Base-by-base conservation (phyloP, 2,113 vertebrate species). In the Atherinomorus stipes region DNA sequence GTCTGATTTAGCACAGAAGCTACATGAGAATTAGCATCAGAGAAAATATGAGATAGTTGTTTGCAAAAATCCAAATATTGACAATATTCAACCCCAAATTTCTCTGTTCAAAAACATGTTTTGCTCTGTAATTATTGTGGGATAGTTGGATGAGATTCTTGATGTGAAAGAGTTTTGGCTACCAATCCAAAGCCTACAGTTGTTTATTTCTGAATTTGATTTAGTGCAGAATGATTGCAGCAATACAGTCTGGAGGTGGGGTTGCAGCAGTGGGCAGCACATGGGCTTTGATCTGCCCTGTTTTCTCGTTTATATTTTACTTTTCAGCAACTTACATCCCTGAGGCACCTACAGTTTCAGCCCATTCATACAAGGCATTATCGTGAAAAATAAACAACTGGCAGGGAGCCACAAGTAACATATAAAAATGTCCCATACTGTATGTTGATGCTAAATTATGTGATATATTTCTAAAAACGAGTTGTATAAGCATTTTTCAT, bases 201-300 rank as follows among this genome's bases (percentile, higher is more conserved):
- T 88, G 85, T 91, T 90, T 88, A 89, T 88, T 88, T 83, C 87
- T 90, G 83, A 83, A 86, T 84, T 72, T 86, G 78, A 87, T 91
- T 90, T 82, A 82, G 80, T 50, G 23, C 76, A 77, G 78, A 85
- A 56, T 86, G 81, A 88, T 85, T 87, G 87, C 83, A 81, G 78
- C 76, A 83, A 74, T 84, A 53, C 53, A 50, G 80, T 89, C 80
- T 88, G 84, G 87, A 85, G 82, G 77, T 85, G 85, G 86, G 59
- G 78, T 86, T 74, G 77, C 28, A 85, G 66, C 81, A 86, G 74
- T 69, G 65, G 80, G 83, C 54, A 81, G 70, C 65, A 80, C 62
- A 45, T 54, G 22, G 64, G 71, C 85, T 88, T 86, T 88, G 80
- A 88, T 91, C 80, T 53, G 44, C 18, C 31, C 56, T 40, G 56